phyloP scores from a whole-genome alignment of 1,140 invertebrate species.

The Bombus waltoni region DNA sequence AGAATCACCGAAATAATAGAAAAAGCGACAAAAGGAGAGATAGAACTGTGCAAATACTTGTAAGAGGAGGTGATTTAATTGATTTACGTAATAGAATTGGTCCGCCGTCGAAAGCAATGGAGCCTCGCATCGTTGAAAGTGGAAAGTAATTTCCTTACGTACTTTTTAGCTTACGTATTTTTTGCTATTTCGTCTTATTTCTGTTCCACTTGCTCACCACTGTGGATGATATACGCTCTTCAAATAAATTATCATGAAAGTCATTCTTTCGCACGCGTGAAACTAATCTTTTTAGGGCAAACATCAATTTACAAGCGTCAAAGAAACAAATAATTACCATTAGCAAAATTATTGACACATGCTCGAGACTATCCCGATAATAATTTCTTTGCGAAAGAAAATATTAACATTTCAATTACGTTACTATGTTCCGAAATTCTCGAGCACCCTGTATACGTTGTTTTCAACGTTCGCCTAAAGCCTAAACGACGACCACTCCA shows the following conservation, averaged over 20 bases:
- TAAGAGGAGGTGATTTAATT: neutral
- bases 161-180: neutral
- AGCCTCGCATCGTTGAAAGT: neutral
- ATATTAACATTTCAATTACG: too few relatives aligned
- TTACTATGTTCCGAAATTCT: neutral
- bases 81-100: constrained; percentile 23
- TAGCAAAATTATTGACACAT: neutral
- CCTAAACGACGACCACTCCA: neutral
- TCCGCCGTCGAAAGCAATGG: neutral
- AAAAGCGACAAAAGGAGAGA: neutral
- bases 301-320: too few relatives aligned
- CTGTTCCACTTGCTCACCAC: constrained; percentile 26
- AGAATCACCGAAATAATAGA: neutral
- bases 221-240: constrained; percentile 26
- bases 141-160: constrained; percentile 36
- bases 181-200: constrained; percentile 30
- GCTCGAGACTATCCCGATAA: too few relatives aligned
- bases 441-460: neutral
- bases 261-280: neutral
- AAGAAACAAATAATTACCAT: neutral
- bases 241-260: constrained; percentile 27
- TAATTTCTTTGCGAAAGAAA: neutral
- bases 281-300: neutral
- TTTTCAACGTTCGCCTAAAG: too few relatives aligned
- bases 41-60: too few relatives aligned